These are phyloP conservation scores for Heliocidaris tuberculata DNA, from an alignment of 35 echinoderm and acorn worm species.

Conservation along the genomic window DNA sequence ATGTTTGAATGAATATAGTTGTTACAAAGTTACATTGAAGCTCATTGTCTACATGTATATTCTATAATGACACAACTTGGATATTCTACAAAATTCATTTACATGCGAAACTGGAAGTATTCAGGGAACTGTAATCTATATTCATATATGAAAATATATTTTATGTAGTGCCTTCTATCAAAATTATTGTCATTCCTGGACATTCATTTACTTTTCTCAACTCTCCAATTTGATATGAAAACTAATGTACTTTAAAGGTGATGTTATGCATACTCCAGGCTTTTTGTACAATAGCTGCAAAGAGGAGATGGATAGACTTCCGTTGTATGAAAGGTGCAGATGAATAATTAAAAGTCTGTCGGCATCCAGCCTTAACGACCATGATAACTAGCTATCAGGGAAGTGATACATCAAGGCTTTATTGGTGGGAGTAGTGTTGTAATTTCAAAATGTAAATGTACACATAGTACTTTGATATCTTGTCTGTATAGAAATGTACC, in stretches of 20 bases:
- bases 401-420: background rate
- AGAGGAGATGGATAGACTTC: background rate
- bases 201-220: background rate
- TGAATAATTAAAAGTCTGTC: slow-evolving; percentile 3
- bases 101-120: background rate
- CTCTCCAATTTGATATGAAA: background rate
- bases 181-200: too few relatives aligned
- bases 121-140: background rate
- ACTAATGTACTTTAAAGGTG: background rate
- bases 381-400: background rate
- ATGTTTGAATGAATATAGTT: too few relatives aligned
- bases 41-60: too few relatives aligned
- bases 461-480: too few relatives aligned
- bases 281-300: background rate
- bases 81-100: background rate
- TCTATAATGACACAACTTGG: too few relatives aligned
- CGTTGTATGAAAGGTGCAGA: background rate
- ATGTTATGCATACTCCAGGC: background rate
- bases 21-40: too few relatives aligned
- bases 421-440: background rate
- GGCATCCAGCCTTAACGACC: background rate
- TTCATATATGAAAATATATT: background rate
- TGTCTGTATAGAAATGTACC: too few relatives aligned
- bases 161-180: background rate
- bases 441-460: background rate